A percentile compares a stretch with the other conserved stretches of the same genome.
These are phyloP conservation scores for Muscicapa striata DNA, from an alignment of 2,797 vertebrate species.

Conservation along the genomic window DNA sequence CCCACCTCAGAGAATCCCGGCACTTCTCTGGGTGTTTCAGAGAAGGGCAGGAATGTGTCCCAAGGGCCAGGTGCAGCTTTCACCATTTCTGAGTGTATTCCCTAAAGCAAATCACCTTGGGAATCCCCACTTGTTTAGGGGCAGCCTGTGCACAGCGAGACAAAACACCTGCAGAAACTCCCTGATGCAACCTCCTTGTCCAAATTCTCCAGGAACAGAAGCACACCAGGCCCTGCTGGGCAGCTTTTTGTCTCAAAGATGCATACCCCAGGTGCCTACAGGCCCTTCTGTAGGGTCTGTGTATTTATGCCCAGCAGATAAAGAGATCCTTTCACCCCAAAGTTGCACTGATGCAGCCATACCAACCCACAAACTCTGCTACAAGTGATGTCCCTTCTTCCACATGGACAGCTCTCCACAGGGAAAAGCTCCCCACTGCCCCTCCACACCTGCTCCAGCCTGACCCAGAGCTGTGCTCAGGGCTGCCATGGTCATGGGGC, in stretches of 20 bases:
- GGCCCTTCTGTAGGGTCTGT: not conserved
- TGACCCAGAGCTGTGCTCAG: not conserved
- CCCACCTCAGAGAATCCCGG: not conserved
- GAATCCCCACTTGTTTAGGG: not conserved
- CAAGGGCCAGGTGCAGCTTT: not conserved
- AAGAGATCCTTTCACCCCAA: not conserved
- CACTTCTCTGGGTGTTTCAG: not conserved
- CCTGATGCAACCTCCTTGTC: not conserved
- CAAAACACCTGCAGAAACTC: not conserved
- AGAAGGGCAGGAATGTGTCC: fast-evolving
- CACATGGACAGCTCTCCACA: not conserved
- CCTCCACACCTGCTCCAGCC: not conserved
- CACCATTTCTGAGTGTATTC: fast-evolving
- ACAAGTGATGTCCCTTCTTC: not conserved
- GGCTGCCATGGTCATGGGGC: fast-evolving
- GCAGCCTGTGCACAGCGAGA: fast-evolving
- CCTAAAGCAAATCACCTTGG: not conserved
- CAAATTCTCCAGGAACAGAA: not conserved
- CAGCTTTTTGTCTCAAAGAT: not conserved
- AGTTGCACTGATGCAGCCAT: not conserved
- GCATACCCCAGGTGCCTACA: fast-evolving
- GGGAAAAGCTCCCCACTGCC: not conserved
- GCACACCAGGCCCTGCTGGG: not conserved
- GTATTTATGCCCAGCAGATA: not conserved
- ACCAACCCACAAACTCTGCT: fast-evolving